Percentiles rank a stretch among this genome's conserved stretches.
Evolutionary conservation across 1,140 invertebrate species (phyloP).

Genomic region (Macrobrachium nipponense): DNA sequence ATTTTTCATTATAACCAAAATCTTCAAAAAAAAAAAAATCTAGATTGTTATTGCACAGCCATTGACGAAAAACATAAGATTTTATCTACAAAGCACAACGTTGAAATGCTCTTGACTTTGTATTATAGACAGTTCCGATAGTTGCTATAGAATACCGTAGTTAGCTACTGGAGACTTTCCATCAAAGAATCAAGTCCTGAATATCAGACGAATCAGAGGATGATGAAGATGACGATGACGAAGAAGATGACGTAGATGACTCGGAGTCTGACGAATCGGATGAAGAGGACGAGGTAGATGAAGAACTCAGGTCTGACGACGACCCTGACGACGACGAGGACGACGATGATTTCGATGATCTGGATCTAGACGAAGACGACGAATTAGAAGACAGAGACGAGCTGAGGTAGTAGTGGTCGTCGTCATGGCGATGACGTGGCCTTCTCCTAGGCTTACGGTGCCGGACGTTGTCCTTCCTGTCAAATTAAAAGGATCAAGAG

Average conservation of each 20-base stretch:
- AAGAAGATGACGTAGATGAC: background rate
- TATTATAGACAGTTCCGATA: too few species aligned
- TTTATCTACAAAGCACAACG: too few species aligned
- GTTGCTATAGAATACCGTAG: too few species aligned
- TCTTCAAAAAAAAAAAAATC: too few species aligned
- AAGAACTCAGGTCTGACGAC: background rate
- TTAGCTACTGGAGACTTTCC: background rate
- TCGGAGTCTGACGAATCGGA: background rate
- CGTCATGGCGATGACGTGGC: background rate
- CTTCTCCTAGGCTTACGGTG: background rate
- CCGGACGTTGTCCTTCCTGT: background rate
- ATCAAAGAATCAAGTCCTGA: background rate
- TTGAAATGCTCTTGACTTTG: too few species aligned
- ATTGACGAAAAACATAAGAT: too few species aligned
- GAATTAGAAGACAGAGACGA: background rate
- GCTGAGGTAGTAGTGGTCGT: background rate
- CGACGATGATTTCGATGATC: background rate
- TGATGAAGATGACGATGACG: background rate
- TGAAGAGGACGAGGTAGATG: background rate
- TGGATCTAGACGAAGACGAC: background rate
- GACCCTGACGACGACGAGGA: background rate
- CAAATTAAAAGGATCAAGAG: too few species aligned
- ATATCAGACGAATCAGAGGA: conserved; percentile 18
- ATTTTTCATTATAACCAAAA: too few species aligned
- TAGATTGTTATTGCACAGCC: too few species aligned